Evolutionary conservation across 2,797 vertebrate species (phyloP).

Genomic region (Sebastes baramenuke): DNA sequence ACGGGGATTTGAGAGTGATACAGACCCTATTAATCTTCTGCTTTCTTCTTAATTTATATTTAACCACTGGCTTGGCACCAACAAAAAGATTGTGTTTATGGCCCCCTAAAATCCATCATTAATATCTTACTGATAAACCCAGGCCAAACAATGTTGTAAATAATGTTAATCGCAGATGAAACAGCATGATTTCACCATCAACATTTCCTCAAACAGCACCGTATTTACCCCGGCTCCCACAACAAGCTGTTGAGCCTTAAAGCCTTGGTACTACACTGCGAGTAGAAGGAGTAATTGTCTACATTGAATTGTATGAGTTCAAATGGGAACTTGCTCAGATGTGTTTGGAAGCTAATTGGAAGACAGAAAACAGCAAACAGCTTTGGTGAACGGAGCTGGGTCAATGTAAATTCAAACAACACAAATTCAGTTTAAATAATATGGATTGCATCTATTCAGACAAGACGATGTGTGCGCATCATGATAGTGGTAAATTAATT

Average conservation of each 20-base stretch:
- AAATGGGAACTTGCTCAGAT: slow-evolving; percentile 52
- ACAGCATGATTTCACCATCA: slow-evolving; percentile 55
- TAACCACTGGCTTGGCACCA: slow-evolving; percentile 80
- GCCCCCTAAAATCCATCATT: slow-evolving; percentile 78
- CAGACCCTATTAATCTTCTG: slow-evolving; percentile 80
- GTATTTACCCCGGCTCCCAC: slow-evolving; percentile 51
- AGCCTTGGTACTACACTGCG: slow-evolving; percentile 45
- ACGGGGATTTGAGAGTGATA: slow-evolving; percentile 79
- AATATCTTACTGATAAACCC: slow-evolving; percentile 76
- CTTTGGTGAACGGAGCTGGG: slow-evolving; percentile 20
- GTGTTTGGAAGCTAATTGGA: slow-evolving; percentile 57
- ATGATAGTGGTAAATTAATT: background rate
- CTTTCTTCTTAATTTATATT: slow-evolving; percentile 85
- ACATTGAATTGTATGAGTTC: slow-evolving; percentile 44
- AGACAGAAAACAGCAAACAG: slow-evolving; percentile 37
- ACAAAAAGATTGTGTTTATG: slow-evolving; percentile 75
- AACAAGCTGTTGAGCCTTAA: slow-evolving; percentile 62
- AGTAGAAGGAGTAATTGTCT: slow-evolving; percentile 52
- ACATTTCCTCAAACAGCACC: slow-evolving; percentile 50
- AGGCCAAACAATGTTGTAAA: slow-evolving; percentile 73
- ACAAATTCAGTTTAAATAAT: slow-evolving; percentile 33
- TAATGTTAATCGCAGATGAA: slow-evolving; percentile 73
- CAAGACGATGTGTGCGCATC: background rate
- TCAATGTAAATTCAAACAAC: slow-evolving; percentile 37
- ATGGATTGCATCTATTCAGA: background rate